Evolutionary conservation across 2,888 invertebrate genomes (phyloP), one percentile per base, ranked within the genome.

Genomic region (Ichneumoninae sp.): DNA sequence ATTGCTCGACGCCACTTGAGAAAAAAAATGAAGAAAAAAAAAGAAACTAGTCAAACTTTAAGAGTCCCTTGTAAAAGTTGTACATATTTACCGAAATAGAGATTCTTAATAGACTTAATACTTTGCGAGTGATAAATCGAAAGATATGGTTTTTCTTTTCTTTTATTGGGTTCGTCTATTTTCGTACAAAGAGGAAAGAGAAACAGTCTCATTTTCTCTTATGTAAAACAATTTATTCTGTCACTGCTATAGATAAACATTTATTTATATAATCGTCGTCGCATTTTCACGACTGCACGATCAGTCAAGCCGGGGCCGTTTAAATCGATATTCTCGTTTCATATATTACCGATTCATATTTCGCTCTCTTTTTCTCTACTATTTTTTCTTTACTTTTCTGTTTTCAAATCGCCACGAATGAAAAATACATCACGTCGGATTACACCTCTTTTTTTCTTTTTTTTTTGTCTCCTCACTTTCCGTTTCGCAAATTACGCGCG

Each of bases 171-270:
- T 19, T 30, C 10, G 1, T 3, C 13, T 50, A 33, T 57, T 47
- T 54, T 40, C 33, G 10, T 66, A 65, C 13, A 50, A 84, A 70
- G n/a, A 36, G 30, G 65, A 69, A 44, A 54, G 50, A 71, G 71
- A 62, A 62, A 62, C 62, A 30, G 62, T 66, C 30, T 68, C 19
- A 47, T 36, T 57, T 50, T 80, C 80, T 65, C 76, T 84, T 81
- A 84, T 88, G 88, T 88, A 91, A 91, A 92, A 91, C 89, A 87
- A 89, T 89, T 91, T 90, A 90, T 89, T 87, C 88, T 86, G 89
- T 87, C 86, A 84, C 85, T 76, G 87, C 86, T 89, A 87, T 90
- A 88, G 88, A 90, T 87, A 86, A 87, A 86, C 83, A 88, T 86
- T 86, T 86, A 85, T 71, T 79, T 82, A 84, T 87, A 86, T 71